phyloP scores from a whole-genome alignment of 2,797 vertebrate species.

The Gephyroberyx darwinii region DNA sequence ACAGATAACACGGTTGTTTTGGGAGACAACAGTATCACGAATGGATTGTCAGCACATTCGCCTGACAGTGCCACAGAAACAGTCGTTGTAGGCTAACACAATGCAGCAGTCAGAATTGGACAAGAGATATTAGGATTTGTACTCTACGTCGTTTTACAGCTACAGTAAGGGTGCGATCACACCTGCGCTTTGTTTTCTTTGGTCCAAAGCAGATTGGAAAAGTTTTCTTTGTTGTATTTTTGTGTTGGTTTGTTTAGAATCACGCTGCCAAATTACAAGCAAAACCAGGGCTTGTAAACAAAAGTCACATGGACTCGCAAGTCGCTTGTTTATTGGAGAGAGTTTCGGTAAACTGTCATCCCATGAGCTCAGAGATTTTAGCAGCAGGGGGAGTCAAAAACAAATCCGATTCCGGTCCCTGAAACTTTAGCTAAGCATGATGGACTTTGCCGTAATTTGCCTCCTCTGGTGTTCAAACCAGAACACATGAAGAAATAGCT shows the following conservation, averaged over 20 bases:
- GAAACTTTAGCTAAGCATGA: no score
- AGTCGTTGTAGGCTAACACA: not conserved
- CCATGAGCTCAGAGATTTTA: no score
- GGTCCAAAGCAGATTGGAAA: constrained; percentile 28
- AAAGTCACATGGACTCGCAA: not conserved
- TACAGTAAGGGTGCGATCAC: no score
- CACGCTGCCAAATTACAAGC: not conserved
- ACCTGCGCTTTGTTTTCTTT: constrained; percentile 14
- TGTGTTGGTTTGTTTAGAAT: not conserved
- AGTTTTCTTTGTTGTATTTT: not conserved
- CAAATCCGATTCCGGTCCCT: no score
- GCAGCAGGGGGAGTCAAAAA: no score
- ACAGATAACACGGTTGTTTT: not conserved
- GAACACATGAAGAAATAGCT: not conserved
- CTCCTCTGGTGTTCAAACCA: not conserved
- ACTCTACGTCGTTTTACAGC: not conserved
- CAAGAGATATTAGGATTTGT: not conserved
- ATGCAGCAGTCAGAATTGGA: constrained; percentile 5
- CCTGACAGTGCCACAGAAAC: constrained; percentile 1
- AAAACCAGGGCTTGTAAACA: not conserved
- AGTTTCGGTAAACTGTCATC: no score
- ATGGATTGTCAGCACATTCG: constrained; percentile 20
- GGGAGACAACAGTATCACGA: constrained; percentile 38
- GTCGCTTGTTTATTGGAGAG: no score
- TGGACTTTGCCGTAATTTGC: not conserved